Base-by-base conservation (phyloP, 1,140 invertebrate species). In the Tetramorium parvispinum region DNA sequence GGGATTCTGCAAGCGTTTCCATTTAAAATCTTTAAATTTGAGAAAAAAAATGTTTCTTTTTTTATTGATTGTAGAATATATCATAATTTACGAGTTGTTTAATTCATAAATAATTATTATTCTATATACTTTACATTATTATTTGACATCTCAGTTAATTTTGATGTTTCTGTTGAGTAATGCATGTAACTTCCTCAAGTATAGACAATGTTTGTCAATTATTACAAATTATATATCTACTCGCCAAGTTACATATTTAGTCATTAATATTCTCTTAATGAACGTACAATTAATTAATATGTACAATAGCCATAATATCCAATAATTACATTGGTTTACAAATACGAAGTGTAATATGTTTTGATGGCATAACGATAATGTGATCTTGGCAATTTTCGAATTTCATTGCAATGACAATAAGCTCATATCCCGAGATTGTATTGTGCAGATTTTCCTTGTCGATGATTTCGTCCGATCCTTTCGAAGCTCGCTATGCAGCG, bases 401-500 rank as follows among this genome's bases (percentile, higher is more conserved):
- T 83, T 83, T 32, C 7, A 61, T 75, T 43, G n/a, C 18, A 21
- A 8, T 40, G 18, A 59, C 24, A 73, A 49, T 83, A 37, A 43
- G 53, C 16, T n/a, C 16, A 59, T 27, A 82, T 49, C 46, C 21
- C 18, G 46, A 65, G 59, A 82, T 53, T 66, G n/a, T 43, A 75
- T 75, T 49, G 43, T 49, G 24, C 37, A 18, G 27, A 46, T 83
- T 83, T 75, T 37, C 53, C 57, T 10, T 16, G 37, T 3, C 5
- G 43, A 49, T 10, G 40, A 83, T 87, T 85, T 87, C 81, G 11
- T 32, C n/a, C n/a, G n/a, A n/a, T n/a, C n/a, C n/a, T n/a, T n/a
- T n/a, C 13, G 49, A 70, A 85, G 61, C 86, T 85, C 24, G 40
- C 79, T 40, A n/a, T 65, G 79, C 68, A 59, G 27, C 40, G 27